Conservation (phyloP, 1,140 invertebrate species). For the Euura saliciscinereae region DNA sequence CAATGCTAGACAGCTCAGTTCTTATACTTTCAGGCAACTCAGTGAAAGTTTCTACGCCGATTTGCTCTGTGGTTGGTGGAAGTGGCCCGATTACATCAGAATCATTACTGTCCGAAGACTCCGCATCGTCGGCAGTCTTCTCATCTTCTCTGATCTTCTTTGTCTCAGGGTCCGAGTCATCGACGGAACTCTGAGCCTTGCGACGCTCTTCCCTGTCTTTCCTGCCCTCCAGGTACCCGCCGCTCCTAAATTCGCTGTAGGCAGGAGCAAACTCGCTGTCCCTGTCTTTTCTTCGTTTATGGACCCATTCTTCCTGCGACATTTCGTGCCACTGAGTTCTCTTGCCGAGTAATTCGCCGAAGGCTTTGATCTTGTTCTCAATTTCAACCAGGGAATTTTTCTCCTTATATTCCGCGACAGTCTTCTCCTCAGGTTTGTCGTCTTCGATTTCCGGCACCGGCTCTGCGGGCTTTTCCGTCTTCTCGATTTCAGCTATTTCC, state of each 20-base stretch:
- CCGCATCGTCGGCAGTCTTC: background rate
- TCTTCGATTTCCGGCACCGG: conserved; percentile 36
- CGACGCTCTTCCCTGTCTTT: background rate
- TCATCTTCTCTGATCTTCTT: too few relatives aligned
- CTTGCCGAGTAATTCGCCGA: conserved; percentile 50
- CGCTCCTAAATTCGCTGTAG: conserved; percentile 44
- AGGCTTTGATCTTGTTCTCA: conserved; percentile 51
- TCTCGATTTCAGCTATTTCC: conserved; percentile 37
- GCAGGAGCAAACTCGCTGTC: conserved; percentile 72
- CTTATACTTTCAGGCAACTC: background rate
- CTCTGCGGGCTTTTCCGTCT: conserved; percentile 7
- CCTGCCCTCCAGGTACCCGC: conserved; percentile 25
- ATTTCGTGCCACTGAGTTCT: conserved; percentile 58
- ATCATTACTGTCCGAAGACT: conserved; percentile 25
- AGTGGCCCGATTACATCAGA: conserved; percentile 40
- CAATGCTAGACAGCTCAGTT: background rate
- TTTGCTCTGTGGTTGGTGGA: conserved; percentile 21
- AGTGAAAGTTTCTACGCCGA: background rate
- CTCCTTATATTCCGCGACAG: conserved; percentile 46
- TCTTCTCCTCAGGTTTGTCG: conserved; percentile 56
- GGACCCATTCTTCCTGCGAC: conserved; percentile 81
- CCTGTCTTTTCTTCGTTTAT: conserved; percentile 73
- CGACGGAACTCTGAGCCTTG: background rate
- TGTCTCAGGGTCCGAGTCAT: too few relatives aligned
- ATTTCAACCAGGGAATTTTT: conserved; percentile 30